Evolutionary conservation across 2,113 vertebrate genomes (phyloP), one percentile per base, ranked within the genome.

Genomic region (Urocitellus parryii): DNA sequence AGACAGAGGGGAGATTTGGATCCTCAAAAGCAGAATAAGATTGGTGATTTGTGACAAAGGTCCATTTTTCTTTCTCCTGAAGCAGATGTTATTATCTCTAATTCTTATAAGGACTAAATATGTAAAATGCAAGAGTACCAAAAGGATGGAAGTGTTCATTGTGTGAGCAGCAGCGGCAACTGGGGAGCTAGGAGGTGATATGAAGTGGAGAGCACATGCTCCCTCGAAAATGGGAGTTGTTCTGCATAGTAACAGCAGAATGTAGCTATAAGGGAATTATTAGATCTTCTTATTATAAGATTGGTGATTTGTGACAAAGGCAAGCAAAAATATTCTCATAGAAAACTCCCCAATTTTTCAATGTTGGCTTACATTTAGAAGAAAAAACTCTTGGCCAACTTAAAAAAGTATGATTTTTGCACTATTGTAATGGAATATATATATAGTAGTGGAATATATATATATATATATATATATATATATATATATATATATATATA

Each of bases 21-120:
- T 81, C n/a, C 29, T 91, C 48, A 56, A 95, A 96, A 56, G 63
- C 20, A 78, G 68, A 85, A 32, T 81, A 78, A 74, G 88, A 78
- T 6, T 48, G 4, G 51, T 73, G 39, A 63, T 90, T 70, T 37
- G 8, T 88, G 27, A 67, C 9, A n/a, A 37, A 72, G 24, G 32
- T 42, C 12, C 2, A 56, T 39, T n/a, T 29, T 70, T 92, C 48
- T 78, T 45, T 45, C 45, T 13, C 48, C 51, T 56, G 24, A 85
- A 78, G 42, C 18, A 72, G 10, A 1, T 4, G 11, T 20, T 83
- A 25, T 45, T 24, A 63, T 53, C 51, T 90, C 17, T 76, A 63
- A 74, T 34, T 4, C 42, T 56, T n/a, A 4, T 18, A 73, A 90
- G 39, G 79, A 4, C 24, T 67, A 92, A 12, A 12, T 20, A 34